These are phyloP conservation scores for Canis aureus DNA, from an alignment of 2,113 vertebrate species.

Conservation along the genomic window DNA sequence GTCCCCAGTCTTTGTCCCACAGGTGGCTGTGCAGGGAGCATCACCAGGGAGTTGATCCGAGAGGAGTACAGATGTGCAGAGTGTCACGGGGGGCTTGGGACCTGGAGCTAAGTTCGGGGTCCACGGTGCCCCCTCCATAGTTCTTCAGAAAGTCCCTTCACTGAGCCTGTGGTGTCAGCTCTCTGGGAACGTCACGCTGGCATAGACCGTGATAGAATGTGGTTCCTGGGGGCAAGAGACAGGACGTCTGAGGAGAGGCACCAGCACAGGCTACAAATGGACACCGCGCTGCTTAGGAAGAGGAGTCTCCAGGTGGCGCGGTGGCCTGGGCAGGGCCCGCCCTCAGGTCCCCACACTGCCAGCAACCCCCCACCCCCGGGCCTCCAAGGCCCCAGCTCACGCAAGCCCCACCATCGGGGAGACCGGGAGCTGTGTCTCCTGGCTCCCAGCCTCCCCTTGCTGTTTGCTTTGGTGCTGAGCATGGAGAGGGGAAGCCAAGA, in stretches of 20 bases:
- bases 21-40: background rate
- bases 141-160: conserved; percentile 27
- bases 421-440: background rate
- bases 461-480: background rate
- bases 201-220: conserved; percentile 75
- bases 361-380: rapidly evolving
- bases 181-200: conserved; percentile 75
- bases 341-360: background rate
- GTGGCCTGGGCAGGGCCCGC: background rate
- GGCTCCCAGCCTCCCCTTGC: background rate
- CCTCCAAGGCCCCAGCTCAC: no score
- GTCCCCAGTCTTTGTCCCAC: background rate
- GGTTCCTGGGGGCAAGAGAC: conserved; percentile 63
- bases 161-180: conserved; percentile 69
- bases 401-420: background rate
- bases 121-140: background rate
- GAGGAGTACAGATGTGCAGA: background rate
- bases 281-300: background rate
- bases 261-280: background rate
- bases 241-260: background rate
- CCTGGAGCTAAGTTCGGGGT: background rate
- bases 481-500: background rate
- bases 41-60: background rate
- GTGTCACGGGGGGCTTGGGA: background rate
- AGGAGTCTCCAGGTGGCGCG: background rate